Percentiles rank a stretch among this genome's conserved stretches.
Evolutionary conservation across 2,797 vertebrate genomes (phyloP).

Genomic region (Acanthurus leucopareius): DNA sequence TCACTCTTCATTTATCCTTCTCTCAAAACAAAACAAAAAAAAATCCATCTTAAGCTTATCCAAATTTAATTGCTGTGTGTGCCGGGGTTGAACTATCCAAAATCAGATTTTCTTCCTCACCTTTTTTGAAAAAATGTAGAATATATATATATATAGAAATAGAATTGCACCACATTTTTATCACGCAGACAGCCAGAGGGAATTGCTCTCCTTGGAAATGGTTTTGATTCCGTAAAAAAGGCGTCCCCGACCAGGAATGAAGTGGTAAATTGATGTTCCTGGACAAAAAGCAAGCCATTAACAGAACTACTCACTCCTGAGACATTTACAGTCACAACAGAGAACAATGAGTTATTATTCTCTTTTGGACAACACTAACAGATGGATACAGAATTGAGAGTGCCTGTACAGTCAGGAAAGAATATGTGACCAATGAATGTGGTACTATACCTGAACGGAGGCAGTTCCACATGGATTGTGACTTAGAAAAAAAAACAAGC

Average conservation of each 20-base stretch:
- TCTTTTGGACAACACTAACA: conserved; percentile 22
- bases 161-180: conserved; percentile 17
- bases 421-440: conserved; percentile 19
- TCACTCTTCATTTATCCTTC: not conserved
- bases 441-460: conserved; percentile 3
- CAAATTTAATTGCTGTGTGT: conserved; percentile 6
- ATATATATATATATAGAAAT: no score
- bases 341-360: conserved; percentile 29
- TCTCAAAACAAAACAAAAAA: conserved; percentile 1
- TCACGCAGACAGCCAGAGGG: not conserved
- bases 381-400: not conserved
- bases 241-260: conserved; percentile 40
- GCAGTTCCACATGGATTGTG: not conserved
- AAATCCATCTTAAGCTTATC: not conserved
- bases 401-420: not conserved
- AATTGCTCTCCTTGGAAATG: conserved; percentile 31
- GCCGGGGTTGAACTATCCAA: not conserved
- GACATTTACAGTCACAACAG: conserved; percentile 15
- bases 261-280: conserved; percentile 52
- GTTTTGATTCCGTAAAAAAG: conserved; percentile 46
- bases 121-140: no score
- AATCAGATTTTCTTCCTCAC: not conserved
- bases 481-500: not conserved
- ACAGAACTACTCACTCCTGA: conserved; percentile 41
- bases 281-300: conserved; percentile 54